Conservation (phyloP, 2,888 invertebrate species). For the Lydus trimaculatus region DNA sequence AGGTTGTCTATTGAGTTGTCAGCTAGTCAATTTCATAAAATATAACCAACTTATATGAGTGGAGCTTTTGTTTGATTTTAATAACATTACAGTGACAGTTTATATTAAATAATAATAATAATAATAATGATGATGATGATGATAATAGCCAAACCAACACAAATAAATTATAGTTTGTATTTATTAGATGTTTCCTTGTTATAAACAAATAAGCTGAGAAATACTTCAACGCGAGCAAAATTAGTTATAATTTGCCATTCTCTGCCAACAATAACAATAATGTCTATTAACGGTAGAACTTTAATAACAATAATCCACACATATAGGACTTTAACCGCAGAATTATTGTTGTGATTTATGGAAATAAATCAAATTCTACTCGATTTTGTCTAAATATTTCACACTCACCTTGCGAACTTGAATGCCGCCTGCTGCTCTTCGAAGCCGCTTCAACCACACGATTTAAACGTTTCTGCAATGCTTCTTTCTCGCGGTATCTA, state of each 20-base stretch:
- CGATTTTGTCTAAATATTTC: neutral
- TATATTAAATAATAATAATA: constrained; percentile 17
- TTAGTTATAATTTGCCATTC: constrained; percentile 29
- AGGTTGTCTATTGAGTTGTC: constrained; percentile 28
- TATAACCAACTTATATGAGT: constrained; percentile 20
- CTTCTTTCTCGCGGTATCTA: constrained; percentile 65
- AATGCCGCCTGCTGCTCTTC: constrained; percentile 34
- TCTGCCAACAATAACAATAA: constrained; percentile 12
- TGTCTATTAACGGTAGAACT: constrained; percentile 26
- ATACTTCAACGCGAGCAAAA: constrained; percentile 29
- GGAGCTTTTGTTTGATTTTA: constrained; percentile 19
- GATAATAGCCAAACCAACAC: constrained; percentile 2
- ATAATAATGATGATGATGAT: constrained; percentile 22
- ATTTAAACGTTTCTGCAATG: constrained; percentile 63
- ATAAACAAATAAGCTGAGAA: constrained; percentile 18
- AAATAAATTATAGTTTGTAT: constrained; percentile 22
- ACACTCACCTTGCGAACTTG: constrained; percentile 37
- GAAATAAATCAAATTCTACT: too few species aligned
- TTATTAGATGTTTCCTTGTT: constrained; percentile 1
- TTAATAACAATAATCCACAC: constrained; percentile 21
- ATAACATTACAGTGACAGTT: neutral
- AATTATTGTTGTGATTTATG: too few species aligned
- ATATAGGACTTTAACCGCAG: constrained; percentile 3
- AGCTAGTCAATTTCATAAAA: constrained; percentile 25
- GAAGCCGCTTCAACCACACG: constrained; percentile 50